Conservation (phyloP, 1,140 invertebrate genomes). For the Cephus cinctus region DNA sequence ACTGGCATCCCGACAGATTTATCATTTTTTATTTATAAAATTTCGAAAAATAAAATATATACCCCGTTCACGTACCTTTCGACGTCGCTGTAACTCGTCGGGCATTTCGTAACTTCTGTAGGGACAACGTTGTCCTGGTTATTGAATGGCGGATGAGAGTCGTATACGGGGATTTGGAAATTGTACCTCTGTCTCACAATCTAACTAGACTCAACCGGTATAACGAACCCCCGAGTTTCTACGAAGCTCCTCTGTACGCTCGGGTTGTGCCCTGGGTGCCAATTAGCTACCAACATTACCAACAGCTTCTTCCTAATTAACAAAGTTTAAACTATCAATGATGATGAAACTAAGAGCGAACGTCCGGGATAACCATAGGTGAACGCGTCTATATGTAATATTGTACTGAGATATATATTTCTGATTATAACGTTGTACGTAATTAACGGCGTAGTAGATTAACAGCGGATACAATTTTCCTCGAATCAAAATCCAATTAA, state of each 20-base stretch:
- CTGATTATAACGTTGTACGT: constrained; percentile 8
- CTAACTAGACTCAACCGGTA: neutral
- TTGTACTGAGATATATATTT: too few relatives aligned
- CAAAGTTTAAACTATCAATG: constrained; percentile 46
- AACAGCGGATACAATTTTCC: too few relatives aligned
- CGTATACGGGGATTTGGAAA: neutral
- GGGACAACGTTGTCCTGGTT: too few relatives aligned
- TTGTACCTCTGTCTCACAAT: neutral
- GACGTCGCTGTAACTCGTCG: too few relatives aligned
- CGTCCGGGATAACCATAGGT: neutral
- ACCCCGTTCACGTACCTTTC: too few relatives aligned
- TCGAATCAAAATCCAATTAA: constrained; percentile 29
- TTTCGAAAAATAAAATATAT: too few relatives aligned
- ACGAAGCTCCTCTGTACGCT: constrained; percentile 14
- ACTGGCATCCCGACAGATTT: too few relatives aligned
- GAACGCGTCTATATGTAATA: neutral
- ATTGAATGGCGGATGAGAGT: too few relatives aligned
- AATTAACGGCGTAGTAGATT: too few relatives aligned
- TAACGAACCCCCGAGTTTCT: constrained; percentile 35
- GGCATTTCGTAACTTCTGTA: too few relatives aligned
- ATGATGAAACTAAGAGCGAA: constrained; percentile 31
- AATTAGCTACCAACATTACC: constrained; percentile 48
- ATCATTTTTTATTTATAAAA: too few relatives aligned
- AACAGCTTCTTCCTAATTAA: constrained; percentile 48
- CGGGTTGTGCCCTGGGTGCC: constrained; percentile 35